Base-by-base conservation (phyloP, 1,140 invertebrate genomes). In the Drosophila ohnishii region DNA sequence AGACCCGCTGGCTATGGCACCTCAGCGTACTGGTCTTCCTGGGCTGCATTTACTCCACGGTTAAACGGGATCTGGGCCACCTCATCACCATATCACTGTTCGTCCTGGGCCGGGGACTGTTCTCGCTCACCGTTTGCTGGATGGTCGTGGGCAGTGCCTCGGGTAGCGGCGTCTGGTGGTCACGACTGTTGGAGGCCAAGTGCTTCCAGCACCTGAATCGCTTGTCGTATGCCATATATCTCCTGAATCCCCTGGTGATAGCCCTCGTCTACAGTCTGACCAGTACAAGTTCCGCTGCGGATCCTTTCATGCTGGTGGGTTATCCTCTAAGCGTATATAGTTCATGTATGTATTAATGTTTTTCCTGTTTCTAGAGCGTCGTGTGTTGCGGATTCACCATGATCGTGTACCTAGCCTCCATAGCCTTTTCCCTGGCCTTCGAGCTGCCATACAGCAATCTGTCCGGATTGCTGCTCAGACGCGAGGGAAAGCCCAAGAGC, bases 361-460 rank as follows among this genome's bases (percentile, higher is more conserved):
- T 56, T 45, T 25, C 5, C 22, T 44, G 25, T 37, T 37, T 79
- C 40, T 47, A 92, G 90, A 60, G 57, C 30, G 85, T 92, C 28
- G 55, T 90, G 11, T 65, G 56, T 30, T 80, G 71, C 22, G 91
- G 91, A 9, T 90, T 92, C 28, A 60, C 74, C 4, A 58, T 92
- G 28, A 90, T 92, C 25, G 77, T 90, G 6, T 92, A 92, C 37
- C 42, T 92, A 13, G 34, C 58, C 7, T 83, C 91, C 30, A 80
- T 92, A 37, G 70, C 81, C 2, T 91, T 90, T 61, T 91, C 91
- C 9, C 62, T 92, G 39, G 75, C 85, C 13, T 92, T 91, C 53
- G 91, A 92, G 72, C 22, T 92, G 37, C 91, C 91, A 45, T 92
- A 91, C 63, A 83, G 89, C 61, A 92, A 91, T 57, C 73, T 90